Evolutionary conservation across 2,888 invertebrate species (phyloP), one percentile per base, ranked within the genome.

Genomic region (Plutella xylostella): DNA sequence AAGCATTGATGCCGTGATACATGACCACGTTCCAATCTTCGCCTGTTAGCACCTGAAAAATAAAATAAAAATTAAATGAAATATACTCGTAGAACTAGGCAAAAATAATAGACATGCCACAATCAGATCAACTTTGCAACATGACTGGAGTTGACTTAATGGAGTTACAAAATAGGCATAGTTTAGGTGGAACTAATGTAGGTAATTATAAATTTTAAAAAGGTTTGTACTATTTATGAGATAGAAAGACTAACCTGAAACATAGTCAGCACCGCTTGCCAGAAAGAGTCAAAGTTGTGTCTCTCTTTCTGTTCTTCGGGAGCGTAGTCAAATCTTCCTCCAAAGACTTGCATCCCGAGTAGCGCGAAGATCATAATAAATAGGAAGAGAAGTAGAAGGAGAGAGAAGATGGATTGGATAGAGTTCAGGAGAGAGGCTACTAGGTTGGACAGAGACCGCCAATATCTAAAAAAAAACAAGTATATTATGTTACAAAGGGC

Each of bases 11-110:
- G 4, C 99, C 99, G 61, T 94, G 89, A 71, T 99, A 99, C 99
- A 99, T 99, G 9, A 99, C 98, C 34, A 90, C 91, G 77, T 99
- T 99, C 99, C 99, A 99, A 76, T 99, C 99, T 78, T 99, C 99
- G 68, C 99, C 99, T 1, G 99, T 99, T 59, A 99, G 84, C 63
- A 99, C 98, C 98, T 99, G 65, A 6, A 28, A 28, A n/a, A 4
- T n/a, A 28, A 3, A 28, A n/a, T n/a, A n/a, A n/a, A n/a, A n/a
- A n/a, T n/a, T n/a, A n/a, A n/a, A n/a, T n/a, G n/a, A n/a, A n/a
- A n/a, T n/a, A n/a, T n/a, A n/a, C n/a, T n/a, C n/a, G n/a, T n/a
- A n/a, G n/a, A n/a, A n/a, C n/a, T n/a, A n/a, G n/a, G n/a, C n/a
- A n/a, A n/a, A n/a, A n/a, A n/a, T n/a, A n/a, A n/a, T n/a, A n/a